Conservation (phyloP, 2,113 vertebrate genomes). For the Plotosus lineatus region DNA sequence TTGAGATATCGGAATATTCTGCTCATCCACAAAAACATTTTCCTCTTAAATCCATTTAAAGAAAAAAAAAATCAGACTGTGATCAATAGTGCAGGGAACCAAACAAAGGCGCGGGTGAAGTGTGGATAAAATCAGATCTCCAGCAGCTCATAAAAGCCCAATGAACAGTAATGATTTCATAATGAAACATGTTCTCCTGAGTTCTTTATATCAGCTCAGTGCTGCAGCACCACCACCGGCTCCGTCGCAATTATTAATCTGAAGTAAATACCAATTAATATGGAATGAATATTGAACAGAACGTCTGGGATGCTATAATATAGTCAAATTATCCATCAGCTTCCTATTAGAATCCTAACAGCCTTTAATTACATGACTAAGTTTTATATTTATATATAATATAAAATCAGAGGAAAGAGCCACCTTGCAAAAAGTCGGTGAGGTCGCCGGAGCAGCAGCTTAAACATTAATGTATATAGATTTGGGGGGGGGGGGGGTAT, state of each 20-base stretch:
- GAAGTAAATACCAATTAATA: conserved; percentile 66
- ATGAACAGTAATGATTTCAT: conserved; percentile 40
- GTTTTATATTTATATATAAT: conserved; percentile 55
- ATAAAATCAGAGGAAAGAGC: conserved; percentile 59
- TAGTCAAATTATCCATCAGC: conserved; percentile 63
- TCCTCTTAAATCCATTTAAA: background rate
- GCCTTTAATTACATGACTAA: conserved; percentile 59
- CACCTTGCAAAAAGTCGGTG: conserved; percentile 29
- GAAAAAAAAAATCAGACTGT: background rate
- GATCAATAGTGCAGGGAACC: conserved; percentile 22
- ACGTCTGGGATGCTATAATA: conserved; percentile 57
- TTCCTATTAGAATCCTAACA: conserved; percentile 63
- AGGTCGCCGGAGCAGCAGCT: background rate
- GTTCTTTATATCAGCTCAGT: conserved; percentile 29
- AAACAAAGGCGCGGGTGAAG: conserved; percentile 24
- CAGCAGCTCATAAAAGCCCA: conserved; percentile 41
- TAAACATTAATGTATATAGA: conserved; percentile 20
- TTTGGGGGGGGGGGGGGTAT: background rate
- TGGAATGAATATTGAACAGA: conserved; percentile 60
- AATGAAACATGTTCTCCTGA: conserved; percentile 38
- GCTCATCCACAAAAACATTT: background rate
- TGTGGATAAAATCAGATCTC: conserved; percentile 31
- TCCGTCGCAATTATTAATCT: conserved; percentile 65
- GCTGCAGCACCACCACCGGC: conserved; percentile 16
- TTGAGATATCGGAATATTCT: background rate